These are phyloP conservation scores for Rhinichthys klamathensis DNA, from an alignment of 2,113 vertebrate genomes.

Conservation along the genomic window DNA sequence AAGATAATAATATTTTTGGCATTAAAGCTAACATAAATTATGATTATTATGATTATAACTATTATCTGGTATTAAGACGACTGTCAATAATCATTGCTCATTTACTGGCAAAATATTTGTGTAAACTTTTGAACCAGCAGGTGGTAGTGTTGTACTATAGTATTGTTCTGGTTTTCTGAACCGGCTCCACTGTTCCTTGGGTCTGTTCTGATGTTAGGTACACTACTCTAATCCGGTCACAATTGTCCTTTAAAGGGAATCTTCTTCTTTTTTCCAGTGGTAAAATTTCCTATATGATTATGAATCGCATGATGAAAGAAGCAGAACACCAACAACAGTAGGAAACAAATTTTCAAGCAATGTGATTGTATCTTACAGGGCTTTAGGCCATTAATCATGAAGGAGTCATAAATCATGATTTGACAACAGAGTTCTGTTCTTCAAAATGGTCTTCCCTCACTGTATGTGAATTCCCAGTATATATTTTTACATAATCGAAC, in stretches of 20 bases:
- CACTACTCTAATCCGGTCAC: background rate
- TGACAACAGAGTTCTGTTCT: background rate
- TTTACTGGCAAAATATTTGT: background rate
- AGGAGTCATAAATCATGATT: slow-evolving; percentile 4
- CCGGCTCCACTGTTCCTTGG: background rate
- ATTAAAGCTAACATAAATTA: background rate
- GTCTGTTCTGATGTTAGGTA: background rate
- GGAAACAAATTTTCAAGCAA: background rate
- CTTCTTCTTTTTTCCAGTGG: background rate
- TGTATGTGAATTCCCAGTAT: slow-evolving; percentile 37
- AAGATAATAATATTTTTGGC: background rate
- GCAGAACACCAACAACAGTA: background rate
- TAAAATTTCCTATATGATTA: background rate
- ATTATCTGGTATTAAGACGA: background rate
- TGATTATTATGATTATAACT: background rate
- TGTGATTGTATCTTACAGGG: background rate
- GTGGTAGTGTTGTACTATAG: background rate
- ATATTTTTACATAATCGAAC: slow-evolving; percentile 35
- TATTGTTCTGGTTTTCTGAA: background rate
- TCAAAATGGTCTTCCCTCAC: background rate
- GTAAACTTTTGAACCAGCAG: background rate
- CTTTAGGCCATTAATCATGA: background rate
- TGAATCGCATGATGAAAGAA: no score
- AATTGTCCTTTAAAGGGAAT: background rate
- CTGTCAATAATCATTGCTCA: background rate